Conservation (phyloP, 2,113 vertebrate genomes). For the Heteronetta atricapilla region DNA sequence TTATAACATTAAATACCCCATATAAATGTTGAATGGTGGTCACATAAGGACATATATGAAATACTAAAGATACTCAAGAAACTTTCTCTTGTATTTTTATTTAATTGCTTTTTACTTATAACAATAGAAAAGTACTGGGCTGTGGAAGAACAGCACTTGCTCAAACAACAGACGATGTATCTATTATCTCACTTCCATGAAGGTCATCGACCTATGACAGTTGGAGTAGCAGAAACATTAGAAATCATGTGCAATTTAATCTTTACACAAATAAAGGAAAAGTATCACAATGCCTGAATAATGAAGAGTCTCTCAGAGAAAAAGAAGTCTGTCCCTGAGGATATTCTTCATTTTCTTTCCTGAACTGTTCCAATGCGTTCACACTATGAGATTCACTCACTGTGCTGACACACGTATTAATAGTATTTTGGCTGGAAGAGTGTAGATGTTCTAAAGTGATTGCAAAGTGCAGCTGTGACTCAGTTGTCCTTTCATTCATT, state of each 20-base stretch:
- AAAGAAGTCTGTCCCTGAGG: conserved; percentile 85
- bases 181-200: conserved; percentile 90
- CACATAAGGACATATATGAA: conserved; percentile 80
- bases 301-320: conserved; percentile 83
- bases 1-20: conserved; percentile 78
- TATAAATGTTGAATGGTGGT: conserved; percentile 77
- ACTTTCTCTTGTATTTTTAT: conserved; percentile 87
- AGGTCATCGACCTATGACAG: conserved; percentile 93
- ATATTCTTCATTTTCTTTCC: conserved; percentile 85
- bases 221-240: conserved; percentile 85
- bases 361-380: conserved; percentile 76
- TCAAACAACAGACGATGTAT: conserved; percentile 87
- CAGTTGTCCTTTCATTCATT: conserved; percentile 86
- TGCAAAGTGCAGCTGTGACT: conserved; percentile 89
- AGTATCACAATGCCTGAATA: conserved; percentile 89
- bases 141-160: conserved; percentile 85
- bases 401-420: conserved; percentile 93
- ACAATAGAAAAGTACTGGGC: conserved; percentile 93
- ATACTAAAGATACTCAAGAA: conserved; percentile 81
- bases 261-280: conserved; percentile 94
- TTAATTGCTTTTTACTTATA: conserved; percentile 93
- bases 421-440: conserved; percentile 88
- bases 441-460: conserved; percentile 88
- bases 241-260: conserved; percentile 99
- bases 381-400: conserved; percentile 82